A percentile compares a stretch with the other conserved stretches of the same genome.
These are phyloP conservation scores for Lepidostoma basale DNA, from an alignment of 1,140 invertebrate genomes.

Conservation along the genomic window DNA sequence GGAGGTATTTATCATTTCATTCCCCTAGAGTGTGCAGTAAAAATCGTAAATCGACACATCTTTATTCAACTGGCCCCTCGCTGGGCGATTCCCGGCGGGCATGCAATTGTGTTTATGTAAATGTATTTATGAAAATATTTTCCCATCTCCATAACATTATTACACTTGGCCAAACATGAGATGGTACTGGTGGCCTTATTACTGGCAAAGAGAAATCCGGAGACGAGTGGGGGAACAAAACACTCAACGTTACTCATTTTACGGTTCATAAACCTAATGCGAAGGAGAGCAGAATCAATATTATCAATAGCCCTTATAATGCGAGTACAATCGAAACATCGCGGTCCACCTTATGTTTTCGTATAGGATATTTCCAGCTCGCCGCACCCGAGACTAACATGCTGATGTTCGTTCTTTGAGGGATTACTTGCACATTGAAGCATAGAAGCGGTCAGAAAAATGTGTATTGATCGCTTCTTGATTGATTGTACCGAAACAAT, in stretches of 20 bases:
- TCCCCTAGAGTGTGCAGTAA: too few species aligned
- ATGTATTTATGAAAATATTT: constrained; percentile 37
- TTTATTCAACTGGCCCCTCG: not conserved
- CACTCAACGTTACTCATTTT: constrained; percentile 31
- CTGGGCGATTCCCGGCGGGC: not conserved
- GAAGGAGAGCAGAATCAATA: constrained; percentile 19
- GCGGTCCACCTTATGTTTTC: constrained; percentile 15
- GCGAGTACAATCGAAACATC: constrained; percentile 7
- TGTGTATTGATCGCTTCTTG: too few species aligned
- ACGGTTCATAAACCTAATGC: constrained; percentile 28
- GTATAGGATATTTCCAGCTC: not conserved
- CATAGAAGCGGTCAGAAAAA: constrained; percentile 7
- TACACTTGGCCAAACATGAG: constrained; percentile 19
- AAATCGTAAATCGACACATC: not conserved
- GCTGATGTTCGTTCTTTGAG: constrained; percentile 7
- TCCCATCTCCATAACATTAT: constrained; percentile 18
- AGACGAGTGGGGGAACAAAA: constrained; percentile 4
- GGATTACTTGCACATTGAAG: constrained; percentile 2
- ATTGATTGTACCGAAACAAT: too few species aligned
- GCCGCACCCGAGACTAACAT: not conserved
- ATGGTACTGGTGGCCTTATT: constrained; percentile 22
- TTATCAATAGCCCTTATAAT: constrained; percentile 9
- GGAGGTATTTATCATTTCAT: too few species aligned
- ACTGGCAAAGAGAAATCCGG: not conserved
- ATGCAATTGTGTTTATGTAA: constrained; percentile 31